Base-by-base conservation (phyloP, 2,113 vertebrate genomes). In the Nibea albiflora region DNA sequence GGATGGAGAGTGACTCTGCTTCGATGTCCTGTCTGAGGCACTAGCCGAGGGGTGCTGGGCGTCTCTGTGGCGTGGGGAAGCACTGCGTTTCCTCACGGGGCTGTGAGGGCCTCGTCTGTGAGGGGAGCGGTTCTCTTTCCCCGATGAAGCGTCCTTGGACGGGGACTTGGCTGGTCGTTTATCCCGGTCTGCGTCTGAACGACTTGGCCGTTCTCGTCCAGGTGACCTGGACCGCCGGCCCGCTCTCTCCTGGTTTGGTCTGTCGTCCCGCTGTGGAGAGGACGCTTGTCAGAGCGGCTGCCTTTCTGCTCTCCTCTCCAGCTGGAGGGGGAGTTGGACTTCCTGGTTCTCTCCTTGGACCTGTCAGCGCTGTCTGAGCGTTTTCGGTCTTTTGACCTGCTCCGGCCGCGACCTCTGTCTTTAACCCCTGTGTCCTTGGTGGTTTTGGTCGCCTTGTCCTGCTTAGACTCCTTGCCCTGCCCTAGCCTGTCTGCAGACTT, bases 91-190 rank as follows among this genome's bases (percentile, higher is more conserved):
- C 78, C 95, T 96, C 12, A 17, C 22, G 0, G 97, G 96, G 86
- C 87, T 94, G 67, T 69, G 96, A 92, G 81, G 93, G 73, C 93
- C 95, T 60, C 96, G 95, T 57, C 96, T 92, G 63, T 95, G 94
- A 10, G 98, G 98, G 2, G 98, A 99, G 66, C 97, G 94, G 87
- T 99, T 99, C 89, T 99, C 98, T 88, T 99, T 99, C 58, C 98
- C 98, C 44, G 98, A 98, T 3, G 98, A 99, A 9, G 97, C 96
- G 82, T 99, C 98, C 93, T 99, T 99, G 83, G 97, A 98, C 15
- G 98, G 98, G 57, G 98, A 99, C 90, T 99, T 99, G 76, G 95
- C 85, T 1, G 96, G 96, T 80, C 97, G 97, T 83, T 97, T 98
- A 76, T 98, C 97, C 83, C 94, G 95, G 14, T 97, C 98, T 3